Percentiles rank a stretch among this genome's conserved stretches.
Conservation (phyloP, 2,797 vertebrate species). For the Gallinago solitaria region DNA sequence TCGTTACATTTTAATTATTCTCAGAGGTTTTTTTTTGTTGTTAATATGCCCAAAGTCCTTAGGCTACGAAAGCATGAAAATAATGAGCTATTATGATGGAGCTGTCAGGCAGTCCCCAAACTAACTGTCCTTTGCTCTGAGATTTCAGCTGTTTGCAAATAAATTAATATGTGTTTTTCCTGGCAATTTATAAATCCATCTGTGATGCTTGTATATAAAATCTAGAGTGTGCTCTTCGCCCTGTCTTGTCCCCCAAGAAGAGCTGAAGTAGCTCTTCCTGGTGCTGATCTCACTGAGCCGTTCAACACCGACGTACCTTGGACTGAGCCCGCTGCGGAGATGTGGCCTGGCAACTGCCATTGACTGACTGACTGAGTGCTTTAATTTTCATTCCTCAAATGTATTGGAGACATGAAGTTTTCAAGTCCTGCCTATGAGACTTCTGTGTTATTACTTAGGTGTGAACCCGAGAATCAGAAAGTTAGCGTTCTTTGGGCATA, state of each 20-base stretch:
- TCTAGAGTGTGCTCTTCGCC: not conserved
- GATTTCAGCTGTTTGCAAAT: slow-evolving; percentile 23
- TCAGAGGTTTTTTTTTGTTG: slow-evolving; percentile 46
- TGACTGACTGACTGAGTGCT: not conserved
- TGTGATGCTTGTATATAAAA: not conserved
- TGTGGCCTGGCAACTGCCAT: not conserved
- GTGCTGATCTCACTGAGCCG: not conserved
- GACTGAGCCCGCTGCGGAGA: not conserved
- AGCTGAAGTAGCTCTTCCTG: not conserved
- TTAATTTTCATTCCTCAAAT: not conserved
- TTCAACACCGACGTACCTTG: not conserved
- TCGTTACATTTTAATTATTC: slow-evolving; percentile 37
- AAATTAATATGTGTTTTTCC: not conserved
- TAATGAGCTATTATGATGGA: slow-evolving; percentile 56
- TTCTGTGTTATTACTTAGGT: not conserved
- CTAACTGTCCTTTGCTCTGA: slow-evolving; percentile 40
- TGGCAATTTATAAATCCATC: not conserved
- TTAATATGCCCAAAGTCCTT: slow-evolving; percentile 44
- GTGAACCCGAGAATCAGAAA: slow-evolving; percentile 27
- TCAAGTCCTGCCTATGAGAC: not conserved
- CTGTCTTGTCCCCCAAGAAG: not conserved
- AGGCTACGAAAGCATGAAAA: slow-evolving; percentile 62
- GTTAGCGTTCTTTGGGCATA: not conserved
- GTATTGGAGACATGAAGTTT: not conserved
- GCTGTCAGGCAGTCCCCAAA: slow-evolving; percentile 35